Percentiles rank a stretch among this genome's conserved stretches.
Evolutionary conservation across 1,140 invertebrate species (phyloP).

Genomic region (Panagrolaimus sp.): DNA sequence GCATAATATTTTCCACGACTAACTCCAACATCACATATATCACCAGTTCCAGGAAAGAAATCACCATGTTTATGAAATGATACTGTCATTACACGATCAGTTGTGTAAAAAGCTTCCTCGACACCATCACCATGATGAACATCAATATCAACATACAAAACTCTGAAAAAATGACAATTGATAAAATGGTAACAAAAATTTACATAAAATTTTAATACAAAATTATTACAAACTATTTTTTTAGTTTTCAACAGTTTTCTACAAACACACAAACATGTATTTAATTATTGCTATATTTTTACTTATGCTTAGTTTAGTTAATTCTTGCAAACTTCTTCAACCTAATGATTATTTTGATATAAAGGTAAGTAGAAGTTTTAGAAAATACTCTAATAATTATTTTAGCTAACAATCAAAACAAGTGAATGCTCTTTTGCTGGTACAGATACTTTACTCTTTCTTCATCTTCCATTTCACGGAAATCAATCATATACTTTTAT

Average conservation of each 20-base stretch:
- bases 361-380: neutral
- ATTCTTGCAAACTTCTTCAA: neutral
- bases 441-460: neutral
- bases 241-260: too few relatives aligned
- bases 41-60: slow-evolving; percentile 84
- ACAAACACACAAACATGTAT: too few relatives aligned
- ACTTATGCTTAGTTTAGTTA: neutral
- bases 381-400: neutral
- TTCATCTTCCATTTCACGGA: neutral
- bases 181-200: neutral
- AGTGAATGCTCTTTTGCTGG: neutral
- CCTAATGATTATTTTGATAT: neutral
- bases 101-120: slow-evolving; percentile 86
- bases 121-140: slow-evolving; percentile 88
- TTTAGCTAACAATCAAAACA: slow-evolving; percentile 5
- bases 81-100: slow-evolving; percentile 84
- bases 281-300: neutral
- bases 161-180: slow-evolving; percentile 62
- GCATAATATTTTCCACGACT: slow-evolving; percentile 65
- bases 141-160: slow-evolving; percentile 85
- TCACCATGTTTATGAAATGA: slow-evolving; percentile 89
- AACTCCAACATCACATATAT: slow-evolving; percentile 69
- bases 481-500: neutral
- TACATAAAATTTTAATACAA: too few relatives aligned
- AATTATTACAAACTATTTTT: too few relatives aligned